Base-by-base conservation (phyloP, 2,888 invertebrate genomes). In the Sphaeridia pumilis region DNA sequence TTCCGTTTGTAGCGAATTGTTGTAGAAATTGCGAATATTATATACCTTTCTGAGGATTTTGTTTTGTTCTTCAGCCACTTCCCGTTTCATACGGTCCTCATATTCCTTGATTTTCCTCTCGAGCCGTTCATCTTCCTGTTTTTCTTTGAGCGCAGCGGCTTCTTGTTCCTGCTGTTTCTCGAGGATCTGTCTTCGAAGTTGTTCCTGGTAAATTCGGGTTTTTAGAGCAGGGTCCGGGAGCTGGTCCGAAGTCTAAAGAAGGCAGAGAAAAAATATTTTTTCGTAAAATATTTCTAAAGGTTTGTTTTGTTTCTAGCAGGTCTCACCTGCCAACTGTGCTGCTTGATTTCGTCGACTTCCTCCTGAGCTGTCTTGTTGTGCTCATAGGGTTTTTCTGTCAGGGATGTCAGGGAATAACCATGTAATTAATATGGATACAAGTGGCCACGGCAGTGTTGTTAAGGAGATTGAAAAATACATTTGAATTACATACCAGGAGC, bases 161-260 rank as follows among this genome's bases (percentile, higher is more conserved):
- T 52, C 56, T 38, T 56, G 50, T 52, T 56, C 51, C 46, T 47
- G 54, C 47, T 56, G 50, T 41, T 59, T 60, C 35, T 57, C 49
- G 27, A 49, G 46, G 42, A 57, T 60, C 57, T 59, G 57, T 47
- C 59, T 48, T 25, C 45, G 46, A 10, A 59, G 46, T 28, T 59
- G 56, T 17, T 51, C 55, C 42, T 55, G 58, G 47, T 59, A 55
- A n/a, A 55, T 43, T 3, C 44, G 49, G 3, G 48, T 51, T 41
- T 56, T 56, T 41, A 55, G 35, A 24, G 49, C 60, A 20, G 52
- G 48, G 42, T 54, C 55, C 25, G 58, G 57, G 22, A 59, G 51
- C 46, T 59, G 55, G 38, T 60, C 60, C 3, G 58, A 57, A 26
- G 58, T 58, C 60, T 60, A 43, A 54, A 54, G 25, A 38, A 42